phyloP scores from a whole-genome alignment of 2,797 vertebrate species.

The Myoxocephalus aenaeus region DNA sequence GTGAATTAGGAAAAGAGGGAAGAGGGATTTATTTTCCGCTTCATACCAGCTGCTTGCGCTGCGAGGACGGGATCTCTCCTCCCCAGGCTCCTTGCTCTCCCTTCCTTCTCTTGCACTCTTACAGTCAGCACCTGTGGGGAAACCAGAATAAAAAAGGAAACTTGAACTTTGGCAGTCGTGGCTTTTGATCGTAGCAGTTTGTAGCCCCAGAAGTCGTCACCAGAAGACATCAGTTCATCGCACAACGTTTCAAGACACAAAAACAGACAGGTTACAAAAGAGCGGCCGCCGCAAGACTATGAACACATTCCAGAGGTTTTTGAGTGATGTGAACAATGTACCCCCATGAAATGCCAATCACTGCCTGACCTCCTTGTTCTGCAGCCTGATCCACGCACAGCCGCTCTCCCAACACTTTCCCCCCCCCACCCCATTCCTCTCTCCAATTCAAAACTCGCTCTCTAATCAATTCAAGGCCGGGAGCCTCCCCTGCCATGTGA shows the following conservation, averaged over 20 bases:
- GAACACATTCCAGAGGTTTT: slow-evolving; percentile 63
- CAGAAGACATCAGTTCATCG: slow-evolving; percentile 1
- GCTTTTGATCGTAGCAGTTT: slow-evolving; percentile 17
- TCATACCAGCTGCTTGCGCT: slow-evolving; percentile 79
- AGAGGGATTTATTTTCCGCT: slow-evolving; percentile 68
- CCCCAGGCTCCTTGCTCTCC: slow-evolving; percentile 70
- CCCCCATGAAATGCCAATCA: slow-evolving; percentile 49
- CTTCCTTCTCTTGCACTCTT: slow-evolving; percentile 54
- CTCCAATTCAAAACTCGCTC: slow-evolving; percentile 49
- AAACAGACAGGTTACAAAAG: slow-evolving; percentile 66
- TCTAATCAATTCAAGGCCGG: slow-evolving; percentile 72
- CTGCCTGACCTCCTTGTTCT: slow-evolving; percentile 26
- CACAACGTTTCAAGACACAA: slow-evolving; percentile 38
- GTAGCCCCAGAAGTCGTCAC: slow-evolving; percentile 16
- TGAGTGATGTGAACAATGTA: slow-evolving; percentile 66
- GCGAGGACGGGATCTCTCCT: slow-evolving; percentile 74
- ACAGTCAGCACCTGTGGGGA: slow-evolving; percentile 66
- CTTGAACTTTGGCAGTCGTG: slow-evolving; percentile 19
- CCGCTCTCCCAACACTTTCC: slow-evolving; percentile 9
- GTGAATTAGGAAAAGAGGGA: slow-evolving; percentile 70
- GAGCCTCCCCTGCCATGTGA: slow-evolving; percentile 69
- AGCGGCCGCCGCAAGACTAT: slow-evolving; percentile 31
- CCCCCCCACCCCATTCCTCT: slow-evolving; percentile 45
- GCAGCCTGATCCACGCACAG: slow-evolving; percentile 23
- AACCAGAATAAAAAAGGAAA: slow-evolving; percentile 40